Conservation (phyloP, 1,140 invertebrate genomes). For the Drosophila triauraria region DNA sequence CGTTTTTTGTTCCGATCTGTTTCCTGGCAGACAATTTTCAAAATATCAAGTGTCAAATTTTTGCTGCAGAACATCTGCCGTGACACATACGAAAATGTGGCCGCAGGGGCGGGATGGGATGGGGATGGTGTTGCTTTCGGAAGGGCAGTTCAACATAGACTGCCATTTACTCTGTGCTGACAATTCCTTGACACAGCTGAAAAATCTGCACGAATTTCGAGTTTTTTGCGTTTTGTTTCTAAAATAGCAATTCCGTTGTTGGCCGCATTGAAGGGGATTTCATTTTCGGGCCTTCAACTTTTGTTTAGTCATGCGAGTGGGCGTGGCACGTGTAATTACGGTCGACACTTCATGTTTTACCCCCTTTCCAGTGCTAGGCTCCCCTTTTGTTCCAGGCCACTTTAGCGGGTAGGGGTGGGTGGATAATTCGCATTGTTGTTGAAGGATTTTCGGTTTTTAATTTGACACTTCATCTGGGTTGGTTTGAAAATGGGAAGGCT, state of each 20-base stretch:
- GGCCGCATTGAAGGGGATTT: conserved; percentile 56
- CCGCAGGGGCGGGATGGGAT: conserved; percentile 3
- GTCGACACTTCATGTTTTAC: conserved; percentile 58
- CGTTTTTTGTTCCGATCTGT: conserved; percentile 28
- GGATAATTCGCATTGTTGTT: conserved; percentile 4
- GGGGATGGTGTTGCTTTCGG: not conserved
- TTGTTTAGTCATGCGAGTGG: conserved; percentile 35
- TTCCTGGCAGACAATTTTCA: conserved; percentile 75
- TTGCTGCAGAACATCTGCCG: conserved; percentile 68
- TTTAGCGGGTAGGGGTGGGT: conserved; percentile 11
- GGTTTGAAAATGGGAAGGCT: not conserved
- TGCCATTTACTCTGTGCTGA: conserved; percentile 69
- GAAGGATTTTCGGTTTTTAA: conserved; percentile 33
- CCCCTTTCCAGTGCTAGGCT: not conserved
- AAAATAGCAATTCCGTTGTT: conserved; percentile 66
- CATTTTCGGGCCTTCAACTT: conserved; percentile 32
- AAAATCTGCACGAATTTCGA: conserved; percentile 69
- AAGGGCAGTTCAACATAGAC: conserved; percentile 53
- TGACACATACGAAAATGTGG: conserved; percentile 47
- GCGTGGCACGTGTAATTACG: conserved; percentile 74
- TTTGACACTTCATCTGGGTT: conserved; percentile 65
- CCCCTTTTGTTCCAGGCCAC: conserved; percentile 51
- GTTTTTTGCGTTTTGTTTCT: conserved; percentile 50
- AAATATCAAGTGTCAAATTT: conserved; percentile 83
- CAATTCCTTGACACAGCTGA: conserved; percentile 82